These are phyloP conservation scores for Lathronympha strigana DNA, from an alignment of 2,888 invertebrate genomes.

Conservation along the genomic window DNA sequence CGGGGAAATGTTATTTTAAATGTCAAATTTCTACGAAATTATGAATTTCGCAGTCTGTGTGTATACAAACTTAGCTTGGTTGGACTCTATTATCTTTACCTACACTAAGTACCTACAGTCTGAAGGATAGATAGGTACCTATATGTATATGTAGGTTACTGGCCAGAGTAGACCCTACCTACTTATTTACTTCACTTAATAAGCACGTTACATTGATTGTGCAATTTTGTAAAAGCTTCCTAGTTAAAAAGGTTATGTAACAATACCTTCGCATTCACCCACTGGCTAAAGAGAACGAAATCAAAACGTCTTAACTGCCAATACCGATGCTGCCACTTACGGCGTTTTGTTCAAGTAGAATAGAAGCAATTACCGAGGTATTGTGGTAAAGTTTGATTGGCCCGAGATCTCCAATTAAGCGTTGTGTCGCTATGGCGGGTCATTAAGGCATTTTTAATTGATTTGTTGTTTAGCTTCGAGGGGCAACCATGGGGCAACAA, in stretches of 20 bases:
- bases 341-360: neutral
- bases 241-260: neutral
- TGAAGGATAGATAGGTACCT: too few relatives aligned
- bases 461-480: conserved; percentile 20
- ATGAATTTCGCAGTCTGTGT: too few relatives aligned
- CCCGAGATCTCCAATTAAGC: conserved; percentile 21
- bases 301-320: neutral
- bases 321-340: neutral
- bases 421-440: neutral
- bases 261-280: neutral
- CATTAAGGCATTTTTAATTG: conserved; percentile 18
- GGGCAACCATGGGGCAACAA: neutral
- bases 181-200: too few relatives aligned
- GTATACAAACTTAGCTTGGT: too few relatives aligned
- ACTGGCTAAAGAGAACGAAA: neutral
- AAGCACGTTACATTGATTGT: too few relatives aligned
- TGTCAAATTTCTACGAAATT: too few relatives aligned
- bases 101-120: too few relatives aligned
- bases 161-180: too few relatives aligned
- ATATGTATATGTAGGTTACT: too few relatives aligned
- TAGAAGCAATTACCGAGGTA: conserved; percentile 14
- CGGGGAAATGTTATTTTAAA: too few relatives aligned
- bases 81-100: too few relatives aligned
- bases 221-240: too few relatives aligned
- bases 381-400: conserved; percentile 39